Percentiles rank a stretch among this genome's conserved stretches.
Conservation (phyloP, 2,888 invertebrate genomes). For the Actias luna region DNA sequence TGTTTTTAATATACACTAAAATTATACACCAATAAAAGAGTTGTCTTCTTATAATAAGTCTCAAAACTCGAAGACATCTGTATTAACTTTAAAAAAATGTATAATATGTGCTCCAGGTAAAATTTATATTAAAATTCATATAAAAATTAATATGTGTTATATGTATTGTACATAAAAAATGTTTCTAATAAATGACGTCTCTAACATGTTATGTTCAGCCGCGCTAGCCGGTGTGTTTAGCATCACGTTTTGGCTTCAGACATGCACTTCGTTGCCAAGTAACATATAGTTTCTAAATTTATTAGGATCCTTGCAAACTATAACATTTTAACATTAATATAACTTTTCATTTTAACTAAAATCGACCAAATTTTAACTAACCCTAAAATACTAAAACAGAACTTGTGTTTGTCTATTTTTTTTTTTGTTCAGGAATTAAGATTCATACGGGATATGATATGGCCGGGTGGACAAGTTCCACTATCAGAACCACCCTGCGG, state of each 20-base stretch:
- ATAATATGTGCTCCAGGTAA: neutral
- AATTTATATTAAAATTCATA: too few species aligned
- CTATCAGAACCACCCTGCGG: constrained; percentile 94
- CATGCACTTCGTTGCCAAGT: constrained; percentile 60
- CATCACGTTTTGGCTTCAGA: constrained; percentile 60
- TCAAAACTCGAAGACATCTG: neutral
- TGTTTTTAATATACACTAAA: neutral
- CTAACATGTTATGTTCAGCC: constrained; percentile 42
- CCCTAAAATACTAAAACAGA: neutral
- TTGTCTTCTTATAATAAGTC: neutral
- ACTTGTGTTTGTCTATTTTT: constrained; percentile 25
- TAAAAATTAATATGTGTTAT: constrained; percentile 43
- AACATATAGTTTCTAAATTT: constrained; percentile 33
- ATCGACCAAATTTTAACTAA: neutral
- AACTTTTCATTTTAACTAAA: constrained; percentile 14
- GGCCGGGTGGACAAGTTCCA: constrained; percentile 90
- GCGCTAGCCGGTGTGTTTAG: constrained; percentile 35
- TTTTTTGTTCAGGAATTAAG: constrained; percentile 84
- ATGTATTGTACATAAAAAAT: constrained; percentile 40
- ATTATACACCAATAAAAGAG: neutral
- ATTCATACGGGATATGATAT: constrained; percentile 86
- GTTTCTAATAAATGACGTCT: constrained; percentile 49
- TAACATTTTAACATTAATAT: constrained; percentile 29
- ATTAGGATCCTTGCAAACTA: constrained; percentile 43
- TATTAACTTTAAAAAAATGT: neutral